Base-by-base conservation (phyloP, 1,140 invertebrate genomes). In the Formica selysi region DNA sequence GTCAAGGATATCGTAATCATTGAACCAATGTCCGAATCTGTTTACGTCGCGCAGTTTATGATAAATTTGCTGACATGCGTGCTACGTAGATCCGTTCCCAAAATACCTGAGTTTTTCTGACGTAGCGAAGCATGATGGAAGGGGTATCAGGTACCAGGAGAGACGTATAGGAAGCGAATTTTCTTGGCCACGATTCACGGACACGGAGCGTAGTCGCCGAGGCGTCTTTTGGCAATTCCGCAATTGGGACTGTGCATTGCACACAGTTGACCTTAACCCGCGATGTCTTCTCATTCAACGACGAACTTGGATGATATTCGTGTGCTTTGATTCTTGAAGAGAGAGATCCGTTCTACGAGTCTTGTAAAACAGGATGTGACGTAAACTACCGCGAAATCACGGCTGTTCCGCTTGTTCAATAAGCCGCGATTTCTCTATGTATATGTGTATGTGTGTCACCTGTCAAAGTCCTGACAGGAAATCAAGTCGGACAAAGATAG, bases 251-350 rank as follows among this genome's bases (percentile, higher is more conserved):
- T n/a, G 76, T 36, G 64, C 61, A 41, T 76, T 76, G 88, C 41
- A 36, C 13, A 85, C 51, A 32, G 29, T 51, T 48, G 89, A 90
- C 89, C 89, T 90, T 90, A 90, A 90, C 89, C 88, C 88, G 78
- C 89, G 78, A 71, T 54, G 88, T 76, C 64, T 64, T 78, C 79
- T 90, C 87, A 86, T 87, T 89, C 78, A 89, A 57, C 78, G 68
- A 61, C 57, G 74, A 38, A 70, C 88, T 76, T 76, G 88, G 32
- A 59, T 74, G 78, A 76, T 64, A 76, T 44, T 76, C 11, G 44
- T n/a, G 68, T 67, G 1, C 57, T n/a, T 4, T 13, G 26, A 29
- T 26, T n/a, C 29, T 54, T 11, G 61, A 29, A 10, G 36, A 44
- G 68, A 59, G 13, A n/a, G 36, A 19, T 41, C n/a, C 6, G 38